Evolutionary conservation across 2,888 invertebrate species (phyloP), one percentile per base, ranked within the genome.

Genomic region (Aspidiotus destructor): DNA sequence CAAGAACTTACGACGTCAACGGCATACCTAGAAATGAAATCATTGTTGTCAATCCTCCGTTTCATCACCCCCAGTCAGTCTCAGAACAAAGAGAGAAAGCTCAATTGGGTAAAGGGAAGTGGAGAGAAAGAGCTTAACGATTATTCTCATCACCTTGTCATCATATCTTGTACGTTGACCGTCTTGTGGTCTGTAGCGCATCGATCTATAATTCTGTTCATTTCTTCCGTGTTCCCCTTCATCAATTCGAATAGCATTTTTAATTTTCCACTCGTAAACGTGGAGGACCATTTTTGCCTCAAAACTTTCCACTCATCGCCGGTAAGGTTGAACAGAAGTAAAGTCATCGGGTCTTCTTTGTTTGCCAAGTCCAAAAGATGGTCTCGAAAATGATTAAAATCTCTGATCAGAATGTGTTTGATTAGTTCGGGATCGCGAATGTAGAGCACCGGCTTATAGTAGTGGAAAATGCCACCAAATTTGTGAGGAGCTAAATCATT

Each of bases 211-310:
- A 60, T 41, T 7, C 6, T 16, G n/a, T 15, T 62, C 41, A 80
- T 74, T 58, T 77, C 75, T 44, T 76, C 74, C 16, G 76, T 75
- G 44, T 77, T 78, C 57, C 78, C 77, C 54, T 76, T 71, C 74
- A 81, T 79, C 48, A 81, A 75, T 0, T 77, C 77, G 41, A 80
- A 77, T 81, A 83, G 82, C 52, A 74, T 75, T 73, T 79, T 82
- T 69, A 84, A 74, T 74, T 83, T 83, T 17, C 80, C 81, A 1
- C 79, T 77, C 0, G 82, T 80, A 73, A 83, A 80, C 0, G 80
- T 79, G 0, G 83, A 82, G 0, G 81, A 79, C 52, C 83, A 74
- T 71, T 81, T 81, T 0, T 77, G 73, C 40, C 84, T 76, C n/a
- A 81, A 73, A 41, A 75, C 75, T 73, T 79, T 82, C 84, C 84